Evolutionary conservation across 2,113 vertebrate genomes (phyloP).

Genomic region (Carassius auratus): DNA sequence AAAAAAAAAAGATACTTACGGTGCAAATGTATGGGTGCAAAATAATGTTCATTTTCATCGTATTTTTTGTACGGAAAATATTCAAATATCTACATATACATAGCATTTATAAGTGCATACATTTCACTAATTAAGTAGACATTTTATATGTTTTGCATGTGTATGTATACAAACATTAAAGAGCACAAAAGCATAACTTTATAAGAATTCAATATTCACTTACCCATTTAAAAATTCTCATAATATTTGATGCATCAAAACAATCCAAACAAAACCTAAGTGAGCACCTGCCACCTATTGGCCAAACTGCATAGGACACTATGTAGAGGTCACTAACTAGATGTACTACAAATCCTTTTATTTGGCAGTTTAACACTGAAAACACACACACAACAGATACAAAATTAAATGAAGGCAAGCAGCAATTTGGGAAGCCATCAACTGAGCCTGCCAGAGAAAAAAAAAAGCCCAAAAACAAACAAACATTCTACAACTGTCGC

Average conservation of each 20-base stretch:
- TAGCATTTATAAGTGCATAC: too few species aligned
- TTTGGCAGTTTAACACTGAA: constrained; percentile 13
- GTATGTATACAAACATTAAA: background rate
- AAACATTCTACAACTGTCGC: background rate
- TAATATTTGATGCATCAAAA: background rate
- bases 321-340: background rate
- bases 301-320: background rate
- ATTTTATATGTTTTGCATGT: background rate
- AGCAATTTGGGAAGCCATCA: background rate
- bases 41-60: too few species aligned
- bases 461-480: background rate
- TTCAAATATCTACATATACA: too few species aligned
- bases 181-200: background rate
- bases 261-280: background rate
- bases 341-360: constrained; percentile 37
- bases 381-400: background rate
- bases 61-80: too few species aligned
- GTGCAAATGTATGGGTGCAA: too few species aligned
- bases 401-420: background rate
- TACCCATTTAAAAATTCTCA: too few species aligned
- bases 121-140: too few species aligned
- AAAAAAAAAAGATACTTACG: too few species aligned
- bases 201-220: too few species aligned
- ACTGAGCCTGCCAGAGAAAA: background rate
- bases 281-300: constrained; percentile 2